Base-by-base conservation (phyloP, 2,113 vertebrate genomes). In the Silurus meridionalis region DNA sequence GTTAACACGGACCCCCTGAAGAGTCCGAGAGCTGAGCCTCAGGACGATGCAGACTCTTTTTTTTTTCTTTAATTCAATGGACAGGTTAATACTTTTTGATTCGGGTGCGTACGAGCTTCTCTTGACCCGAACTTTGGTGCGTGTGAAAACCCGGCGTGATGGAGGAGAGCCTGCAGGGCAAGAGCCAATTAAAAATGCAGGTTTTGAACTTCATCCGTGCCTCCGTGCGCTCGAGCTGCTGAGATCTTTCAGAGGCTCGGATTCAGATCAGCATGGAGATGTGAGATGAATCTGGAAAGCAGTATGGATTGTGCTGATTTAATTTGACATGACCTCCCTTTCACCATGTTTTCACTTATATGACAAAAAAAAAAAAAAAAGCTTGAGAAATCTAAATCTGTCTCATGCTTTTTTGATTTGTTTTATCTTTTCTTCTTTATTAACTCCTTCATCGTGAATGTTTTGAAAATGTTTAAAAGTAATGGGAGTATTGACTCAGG, bases 141-240 rank as follows among this genome's bases (percentile, higher is more conserved):
- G 37, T 74, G 84, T 53, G 63, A 58, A 64, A 83, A 82, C 82
- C 52, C 50, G 78, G 46, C 14, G 7, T 53, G 50, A 82, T 28
- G 3, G 55, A 69, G 83, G 64, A 86, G 37, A 48, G 57, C 80
- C 87, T 86, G 84, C 71, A 86, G 84, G 87, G 80, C 46, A 64
- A 58, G 75, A 88, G 82, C 58, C 86, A 90, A 87, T 88, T 88
- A 87, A 90, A 82, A 89, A 86, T 79, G 52, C 85, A 83, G 50
- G 52, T 21, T n/a, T 63, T 81, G 0, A 66, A 63, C 61, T 71
- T 85, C 61, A 87, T 88, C 81, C 83, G 57, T 58, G 61, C 66
- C 63, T 66, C 71, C 48, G 64, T 87, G 79, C 46, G 52, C 55
- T 58, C 77, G 25, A n/a, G 2, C 23, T 28, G 25, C 64, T 13